Base-by-base conservation (phyloP, 30 jellyfish, hydroid and myxozoan species). In the Aurelia coerulea region DNA sequence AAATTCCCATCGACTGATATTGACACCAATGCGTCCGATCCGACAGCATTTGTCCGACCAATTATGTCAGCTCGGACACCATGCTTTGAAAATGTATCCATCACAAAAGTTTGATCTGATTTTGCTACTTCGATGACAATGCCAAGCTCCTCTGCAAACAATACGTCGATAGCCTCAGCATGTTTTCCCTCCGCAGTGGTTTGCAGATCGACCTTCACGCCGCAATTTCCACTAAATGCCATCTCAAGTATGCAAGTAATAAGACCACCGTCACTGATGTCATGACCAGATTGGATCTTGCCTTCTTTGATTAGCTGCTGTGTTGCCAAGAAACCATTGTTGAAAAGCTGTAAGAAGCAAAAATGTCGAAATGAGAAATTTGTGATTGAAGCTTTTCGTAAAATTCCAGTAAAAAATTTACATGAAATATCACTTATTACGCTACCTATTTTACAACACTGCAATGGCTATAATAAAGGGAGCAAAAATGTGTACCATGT, bases 111-210 rank as follows among this genome's bases (percentile, higher is more conserved):
- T 19, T 49, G 84, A 64, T 82, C 65, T 31, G 79, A 76, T 10
- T 37, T 69, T 50, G 69, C 58, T 31, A 92, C 97, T 59, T 86
- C 94, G 31, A 92, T 46, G 18, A 92, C 91, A 70, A 82, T 49
- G 33, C 97, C 97, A 15, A 90, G 91, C 71, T 92, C 97, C 74
- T 92, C 98, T 13, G 97, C 95, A 76, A 92, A 92, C 68, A 92
- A 67, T 13, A 58, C 6, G 2, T 85, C 74, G 23, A 86, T 31
- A 16, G 52, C 54, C 9, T 29, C 9, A 16, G 51, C 76, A n/a
- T 32, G 4, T n/a, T 64, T 76, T 12, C 64, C 10, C 7, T 33
- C 33, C 52, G 10, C 18, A 4, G 32, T 75, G 63, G 41, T 31
- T 13, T 58, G 39, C 51, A 92, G 31, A 31, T 74, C 29, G 18